Conservation (phyloP, 2,797 vertebrate species). For the Cuculus canorus region DNA sequence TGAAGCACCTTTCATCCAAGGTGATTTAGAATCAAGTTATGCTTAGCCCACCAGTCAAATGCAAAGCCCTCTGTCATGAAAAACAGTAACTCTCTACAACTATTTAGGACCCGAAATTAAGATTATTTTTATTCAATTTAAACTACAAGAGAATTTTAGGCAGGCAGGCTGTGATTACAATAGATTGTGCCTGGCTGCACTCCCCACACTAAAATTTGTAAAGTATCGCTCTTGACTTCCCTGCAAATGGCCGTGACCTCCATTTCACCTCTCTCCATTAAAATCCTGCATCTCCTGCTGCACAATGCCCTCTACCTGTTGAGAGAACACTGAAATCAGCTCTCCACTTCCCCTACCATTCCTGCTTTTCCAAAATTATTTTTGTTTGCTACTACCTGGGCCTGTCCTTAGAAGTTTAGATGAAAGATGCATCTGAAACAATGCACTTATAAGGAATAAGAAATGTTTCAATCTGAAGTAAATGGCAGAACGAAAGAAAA, state of each 20-base stretch:
- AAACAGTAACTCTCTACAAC: neutral
- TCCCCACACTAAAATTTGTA: neutral
- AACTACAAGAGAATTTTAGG: constrained; percentile 42
- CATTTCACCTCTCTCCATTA: constrained; percentile 47
- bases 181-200: constrained; percentile 15
- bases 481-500: neutral
- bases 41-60: constrained; percentile 10
- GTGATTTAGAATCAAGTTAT: constrained; percentile 23
- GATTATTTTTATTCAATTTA: constrained; percentile 33
- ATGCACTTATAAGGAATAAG: neutral
- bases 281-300: constrained; percentile 13
- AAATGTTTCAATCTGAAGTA: neutral
- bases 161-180: constrained; percentile 35
- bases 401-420: neutral
- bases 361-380: neutral
- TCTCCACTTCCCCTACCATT: neutral
- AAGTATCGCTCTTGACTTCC: neutral
- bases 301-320: neutral
- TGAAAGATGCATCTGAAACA: neutral
- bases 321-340: neutral
- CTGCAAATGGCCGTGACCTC: constrained; percentile 44
- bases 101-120: constrained; percentile 43
- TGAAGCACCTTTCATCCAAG: neutral
- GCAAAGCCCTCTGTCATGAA: constrained; percentile 10
- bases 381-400: neutral